Conservation (phyloP, 2,113 vertebrate genomes). For the Sturnus vulgaris region DNA sequence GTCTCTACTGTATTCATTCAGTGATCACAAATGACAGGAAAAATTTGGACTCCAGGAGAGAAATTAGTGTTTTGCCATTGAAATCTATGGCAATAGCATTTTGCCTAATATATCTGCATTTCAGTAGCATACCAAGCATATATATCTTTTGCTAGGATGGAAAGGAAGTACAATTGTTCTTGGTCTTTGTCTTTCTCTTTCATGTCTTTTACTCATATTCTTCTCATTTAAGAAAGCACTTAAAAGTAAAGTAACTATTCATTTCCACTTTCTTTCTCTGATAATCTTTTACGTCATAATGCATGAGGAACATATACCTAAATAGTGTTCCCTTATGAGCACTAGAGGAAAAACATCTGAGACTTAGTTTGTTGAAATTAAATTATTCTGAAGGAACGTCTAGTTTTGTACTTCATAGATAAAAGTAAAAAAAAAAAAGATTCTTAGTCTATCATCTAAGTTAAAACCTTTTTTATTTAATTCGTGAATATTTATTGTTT, state of each 20-base stretch:
- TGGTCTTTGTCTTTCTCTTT: neutral
- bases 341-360: neutral
- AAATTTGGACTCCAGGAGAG: neutral
- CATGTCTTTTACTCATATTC: accelerated
- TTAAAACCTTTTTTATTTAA: neutral
- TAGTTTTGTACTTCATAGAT: neutral
- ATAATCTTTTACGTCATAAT: neutral
- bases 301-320: neutral
- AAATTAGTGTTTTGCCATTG: neutral
- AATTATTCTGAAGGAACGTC: neutral
- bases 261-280: neutral
- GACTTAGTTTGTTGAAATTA: neutral
- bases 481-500: neutral
- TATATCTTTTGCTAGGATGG: neutral
- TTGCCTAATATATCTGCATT: neutral
- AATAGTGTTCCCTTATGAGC: neutral
- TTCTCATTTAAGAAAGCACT: neutral
- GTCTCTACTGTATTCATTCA: neutral
- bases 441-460: neutral
- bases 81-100: neutral
- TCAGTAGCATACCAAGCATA: neutral
- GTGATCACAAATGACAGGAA: neutral
- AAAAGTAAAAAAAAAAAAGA: neutral
- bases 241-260: neutral
- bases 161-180: neutral